phyloP scores from a whole-genome alignment of 2,797 vertebrate genomes.

The Myotis myotis region DNA sequence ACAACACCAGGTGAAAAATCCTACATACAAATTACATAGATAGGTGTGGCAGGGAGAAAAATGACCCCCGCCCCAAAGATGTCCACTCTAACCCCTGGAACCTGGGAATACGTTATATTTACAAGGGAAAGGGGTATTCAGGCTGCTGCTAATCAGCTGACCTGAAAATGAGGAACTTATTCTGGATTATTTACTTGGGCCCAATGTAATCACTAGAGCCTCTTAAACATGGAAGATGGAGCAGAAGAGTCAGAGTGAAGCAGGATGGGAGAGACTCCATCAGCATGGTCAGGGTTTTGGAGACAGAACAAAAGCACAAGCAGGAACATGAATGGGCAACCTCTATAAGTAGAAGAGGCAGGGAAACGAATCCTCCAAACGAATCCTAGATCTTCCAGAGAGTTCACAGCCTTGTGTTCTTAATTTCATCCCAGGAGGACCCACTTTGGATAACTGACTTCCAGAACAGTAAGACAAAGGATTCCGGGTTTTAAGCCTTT shows the following conservation, averaged over 20 bases:
- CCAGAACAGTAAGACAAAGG: background rate
- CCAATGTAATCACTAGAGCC: background rate
- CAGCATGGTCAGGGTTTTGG: background rate
- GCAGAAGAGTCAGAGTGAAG: background rate
- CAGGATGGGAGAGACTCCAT: background rate
- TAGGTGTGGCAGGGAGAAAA: background rate
- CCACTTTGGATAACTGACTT: background rate
- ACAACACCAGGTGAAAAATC: background rate
- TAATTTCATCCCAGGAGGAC: background rate
- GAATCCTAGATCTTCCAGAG: background rate
- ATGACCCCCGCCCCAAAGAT: background rate
- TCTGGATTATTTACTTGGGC: background rate
- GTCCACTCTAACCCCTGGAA: background rate
- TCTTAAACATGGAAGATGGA: background rate
- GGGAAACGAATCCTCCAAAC: background rate
- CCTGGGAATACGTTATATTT: background rate
- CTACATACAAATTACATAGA: background rate
- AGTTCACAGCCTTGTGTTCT: background rate
- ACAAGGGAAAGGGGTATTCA: background rate
- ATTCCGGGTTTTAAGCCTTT: background rate
- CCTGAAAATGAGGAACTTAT: background rate
- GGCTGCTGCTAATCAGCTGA: background rate
- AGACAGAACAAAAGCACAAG: background rate
- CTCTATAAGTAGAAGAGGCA: background rate
- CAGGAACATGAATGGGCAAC: background rate